phyloP scores from a whole-genome alignment of 2,113 vertebrate species.

The Laterallus jamaicensis region DNA sequence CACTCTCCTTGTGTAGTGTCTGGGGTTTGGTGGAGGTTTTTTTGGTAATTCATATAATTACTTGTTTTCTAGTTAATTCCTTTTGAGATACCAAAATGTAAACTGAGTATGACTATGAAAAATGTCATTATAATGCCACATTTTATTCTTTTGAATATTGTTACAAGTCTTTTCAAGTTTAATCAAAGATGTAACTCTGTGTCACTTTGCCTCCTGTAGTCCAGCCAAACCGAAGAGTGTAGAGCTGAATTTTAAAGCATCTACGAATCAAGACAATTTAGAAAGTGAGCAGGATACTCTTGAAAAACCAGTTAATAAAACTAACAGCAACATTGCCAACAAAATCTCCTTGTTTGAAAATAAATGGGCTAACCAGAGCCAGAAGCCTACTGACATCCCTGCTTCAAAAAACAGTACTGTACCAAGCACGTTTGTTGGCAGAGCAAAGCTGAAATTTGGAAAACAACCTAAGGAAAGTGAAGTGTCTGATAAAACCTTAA shows the following conservation, averaged over 20 bases:
- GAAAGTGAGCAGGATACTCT: slow-evolving; percentile 70
- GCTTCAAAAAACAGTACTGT: slow-evolving; percentile 60
- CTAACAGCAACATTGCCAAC: slow-evolving; percentile 79
- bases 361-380: slow-evolving; percentile 73
- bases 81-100: not conserved
- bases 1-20: not conserved
- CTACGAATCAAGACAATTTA: slow-evolving; percentile 63
- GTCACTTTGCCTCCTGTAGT: slow-evolving; percentile 65
- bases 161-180: not conserved
- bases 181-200: slow-evolving; percentile 1
- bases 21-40: not conserved
- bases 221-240: slow-evolving; percentile 80
- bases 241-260: slow-evolving; percentile 78
- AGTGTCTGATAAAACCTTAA: slow-evolving; percentile 61
- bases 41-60: not conserved
- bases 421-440: slow-evolving; percentile 77
- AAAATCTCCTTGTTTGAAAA: slow-evolving; percentile 85
- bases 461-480: slow-evolving; percentile 74
- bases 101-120: not conserved
- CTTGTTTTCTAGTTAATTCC: not conserved
- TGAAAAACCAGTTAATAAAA: slow-evolving; percentile 76
- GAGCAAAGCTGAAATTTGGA: slow-evolving; percentile 81
- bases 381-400: slow-evolving; percentile 69
- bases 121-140: not conserved
- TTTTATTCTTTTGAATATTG: not conserved